phyloP scores from a whole-genome alignment of 1,140 invertebrate species.

The Microplitis demolitor region DNA sequence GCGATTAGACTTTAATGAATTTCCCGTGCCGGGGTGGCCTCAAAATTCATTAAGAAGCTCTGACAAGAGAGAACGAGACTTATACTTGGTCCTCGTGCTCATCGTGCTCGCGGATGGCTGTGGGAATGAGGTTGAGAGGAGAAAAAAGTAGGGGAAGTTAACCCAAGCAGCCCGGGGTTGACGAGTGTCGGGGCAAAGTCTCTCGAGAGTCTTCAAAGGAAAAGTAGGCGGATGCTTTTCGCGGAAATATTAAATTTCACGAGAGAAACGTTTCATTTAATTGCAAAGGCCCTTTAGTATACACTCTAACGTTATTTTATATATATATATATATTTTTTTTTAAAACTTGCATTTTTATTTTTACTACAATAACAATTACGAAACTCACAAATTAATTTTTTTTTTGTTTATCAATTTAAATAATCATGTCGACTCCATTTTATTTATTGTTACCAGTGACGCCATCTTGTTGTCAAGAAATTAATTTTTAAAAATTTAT shows the following conservation, averaged over 20 bases:
- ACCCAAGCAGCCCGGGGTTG: slow-evolving; percentile 6
- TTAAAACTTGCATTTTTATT: neutral
- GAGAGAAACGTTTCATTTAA: slow-evolving; percentile 27
- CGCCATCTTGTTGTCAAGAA: too few species aligned
- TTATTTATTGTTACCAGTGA: too few species aligned
- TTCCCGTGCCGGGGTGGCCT: slow-evolving; percentile 23
- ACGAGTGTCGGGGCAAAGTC: slow-evolving; percentile 24
- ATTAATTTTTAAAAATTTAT: too few species aligned
- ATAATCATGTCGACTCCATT: neutral
- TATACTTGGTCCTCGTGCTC: too few species aligned
- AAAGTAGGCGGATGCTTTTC: slow-evolving; percentile 25
- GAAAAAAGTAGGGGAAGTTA: slow-evolving; percentile 10
- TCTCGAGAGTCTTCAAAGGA: slow-evolving; percentile 30
- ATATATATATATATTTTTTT: slow-evolving; percentile 3
- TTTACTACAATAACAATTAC: neutral
- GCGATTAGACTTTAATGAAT: slow-evolving; percentile 39
- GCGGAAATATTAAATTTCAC: slow-evolving; percentile 29
- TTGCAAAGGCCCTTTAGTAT: slow-evolving; percentile 16
- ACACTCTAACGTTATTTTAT: neutral
- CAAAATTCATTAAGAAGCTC: slow-evolving; percentile 28
- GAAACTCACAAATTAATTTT: neutral
- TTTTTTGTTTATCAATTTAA: neutral
- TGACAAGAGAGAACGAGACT: slow-evolving; percentile 14
- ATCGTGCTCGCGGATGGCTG: neutral
- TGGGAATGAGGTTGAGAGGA: slow-evolving; percentile 8